Evolutionary conservation across 2,888 invertebrate species (phyloP).

Genomic region (Ephialtes manifestator): DNA sequence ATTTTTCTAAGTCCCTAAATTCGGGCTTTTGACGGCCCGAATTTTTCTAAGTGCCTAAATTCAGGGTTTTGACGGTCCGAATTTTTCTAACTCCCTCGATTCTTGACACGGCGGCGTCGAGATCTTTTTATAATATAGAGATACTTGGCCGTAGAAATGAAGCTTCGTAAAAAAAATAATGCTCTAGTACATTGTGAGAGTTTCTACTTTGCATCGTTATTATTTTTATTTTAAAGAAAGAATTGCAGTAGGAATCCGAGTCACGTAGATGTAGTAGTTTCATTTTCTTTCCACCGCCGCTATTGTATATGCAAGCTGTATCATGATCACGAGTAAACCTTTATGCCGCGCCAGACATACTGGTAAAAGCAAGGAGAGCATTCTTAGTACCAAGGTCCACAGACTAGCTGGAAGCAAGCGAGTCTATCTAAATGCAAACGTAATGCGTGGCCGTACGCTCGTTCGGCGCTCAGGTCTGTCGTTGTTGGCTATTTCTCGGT

Average conservation of each 20-base stretch:
- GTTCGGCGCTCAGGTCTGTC: conserved; percentile 17
- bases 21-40: too few species aligned
- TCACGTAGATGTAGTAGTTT: not conserved
- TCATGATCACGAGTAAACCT: not conserved
- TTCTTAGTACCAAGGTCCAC: conserved; percentile 9
- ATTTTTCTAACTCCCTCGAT: too few species aligned
- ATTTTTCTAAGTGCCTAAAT: too few species aligned
- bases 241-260: not conserved
- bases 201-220: not conserved
- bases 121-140: too few species aligned
- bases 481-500: not conserved
- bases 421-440: conserved; percentile 68
- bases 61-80: too few species aligned
- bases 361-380: conserved; percentile 27
- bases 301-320: not conserved
- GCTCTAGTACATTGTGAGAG: not conserved
- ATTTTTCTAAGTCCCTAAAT: too few species aligned
- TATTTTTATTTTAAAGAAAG: not conserved
- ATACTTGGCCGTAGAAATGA: too few species aligned
- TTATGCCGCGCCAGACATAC: not conserved
- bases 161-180: too few species aligned
- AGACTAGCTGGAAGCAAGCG: conserved; percentile 25
- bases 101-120: too few species aligned
- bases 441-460: conserved; percentile 47
- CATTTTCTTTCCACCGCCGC: not conserved